phyloP scores from a whole-genome alignment of 2,797 vertebrate species.

The Spondyliosoma cantharus region DNA sequence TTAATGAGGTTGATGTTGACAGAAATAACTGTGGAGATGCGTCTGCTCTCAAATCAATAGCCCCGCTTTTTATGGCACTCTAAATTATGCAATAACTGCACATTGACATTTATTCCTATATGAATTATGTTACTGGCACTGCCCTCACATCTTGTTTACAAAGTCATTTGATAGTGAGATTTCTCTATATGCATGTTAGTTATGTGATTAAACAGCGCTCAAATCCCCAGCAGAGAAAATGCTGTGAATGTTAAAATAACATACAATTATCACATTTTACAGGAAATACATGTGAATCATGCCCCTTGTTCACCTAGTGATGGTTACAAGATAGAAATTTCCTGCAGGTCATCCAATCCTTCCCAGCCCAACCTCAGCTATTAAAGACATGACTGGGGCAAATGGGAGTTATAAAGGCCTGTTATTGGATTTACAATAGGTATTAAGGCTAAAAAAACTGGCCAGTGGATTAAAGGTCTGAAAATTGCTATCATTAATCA shows the following conservation, averaged over 20 bases:
- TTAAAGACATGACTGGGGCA: background rate
- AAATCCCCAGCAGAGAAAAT: too few species aligned
- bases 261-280: background rate
- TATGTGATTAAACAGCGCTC: conserved; percentile 42
- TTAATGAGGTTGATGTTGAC: conserved; percentile 84
- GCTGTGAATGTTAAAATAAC: background rate
- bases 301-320: background rate
- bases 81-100: conserved; percentile 84
- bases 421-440: background rate
- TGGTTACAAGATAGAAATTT: background rate
- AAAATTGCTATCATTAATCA: conserved; percentile 30
- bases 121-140: conserved; percentile 73
- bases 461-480: conserved; percentile 6
- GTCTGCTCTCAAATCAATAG: conserved; percentile 85
- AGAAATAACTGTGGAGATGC: conserved; percentile 81
- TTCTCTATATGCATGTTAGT: conserved; percentile 71
- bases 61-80: conserved; percentile 79
- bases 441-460: background rate
- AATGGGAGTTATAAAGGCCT: conserved; percentile 1
- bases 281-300: conserved; percentile 2
- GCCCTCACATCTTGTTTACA: conserved; percentile 83
- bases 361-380: background rate
- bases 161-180: conserved; percentile 72
- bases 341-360: background rate
- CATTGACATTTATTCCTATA: conserved; percentile 80